Evolutionary conservation across 2,113 vertebrate genomes (phyloP).

Genomic region (Puma concolor): DNA sequence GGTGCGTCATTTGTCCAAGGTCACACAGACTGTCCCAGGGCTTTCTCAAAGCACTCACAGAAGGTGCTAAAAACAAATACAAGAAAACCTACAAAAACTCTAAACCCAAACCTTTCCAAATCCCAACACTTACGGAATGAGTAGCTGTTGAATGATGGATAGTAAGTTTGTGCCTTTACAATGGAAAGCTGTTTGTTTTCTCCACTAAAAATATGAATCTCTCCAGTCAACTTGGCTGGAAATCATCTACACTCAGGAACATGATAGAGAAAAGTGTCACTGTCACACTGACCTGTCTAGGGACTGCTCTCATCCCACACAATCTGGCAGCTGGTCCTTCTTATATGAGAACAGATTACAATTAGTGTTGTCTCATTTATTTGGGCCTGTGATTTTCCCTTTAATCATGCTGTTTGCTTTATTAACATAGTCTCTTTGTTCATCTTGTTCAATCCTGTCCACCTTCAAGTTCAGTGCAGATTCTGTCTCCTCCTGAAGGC

Average conservation of each 20-base stretch:
- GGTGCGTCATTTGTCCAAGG: background rate
- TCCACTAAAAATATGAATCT: background rate
- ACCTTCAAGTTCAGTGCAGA: background rate
- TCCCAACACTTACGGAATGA: background rate
- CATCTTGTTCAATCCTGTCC: background rate
- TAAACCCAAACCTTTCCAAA: background rate
- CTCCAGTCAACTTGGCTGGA: background rate
- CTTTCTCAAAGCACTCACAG: background rate
- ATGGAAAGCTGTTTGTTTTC: background rate
- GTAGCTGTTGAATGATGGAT: background rate
- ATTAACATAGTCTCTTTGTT: background rate
- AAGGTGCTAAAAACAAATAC: background rate
- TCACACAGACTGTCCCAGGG: background rate
- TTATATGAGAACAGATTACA: background rate
- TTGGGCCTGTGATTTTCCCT: background rate
- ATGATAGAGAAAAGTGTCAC: background rate
- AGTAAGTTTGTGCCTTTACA: background rate
- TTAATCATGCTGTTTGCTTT: background rate
- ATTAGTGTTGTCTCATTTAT: background rate
- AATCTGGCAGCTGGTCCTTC: background rate
- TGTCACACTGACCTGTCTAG: background rate
- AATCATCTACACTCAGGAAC: background rate
- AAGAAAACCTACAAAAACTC: background rate
- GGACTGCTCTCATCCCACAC: rapidly evolving
- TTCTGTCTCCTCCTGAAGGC: background rate